Conservation (phyloP, 2,113 vertebrate species). For the Plecotus auritus region DNA sequence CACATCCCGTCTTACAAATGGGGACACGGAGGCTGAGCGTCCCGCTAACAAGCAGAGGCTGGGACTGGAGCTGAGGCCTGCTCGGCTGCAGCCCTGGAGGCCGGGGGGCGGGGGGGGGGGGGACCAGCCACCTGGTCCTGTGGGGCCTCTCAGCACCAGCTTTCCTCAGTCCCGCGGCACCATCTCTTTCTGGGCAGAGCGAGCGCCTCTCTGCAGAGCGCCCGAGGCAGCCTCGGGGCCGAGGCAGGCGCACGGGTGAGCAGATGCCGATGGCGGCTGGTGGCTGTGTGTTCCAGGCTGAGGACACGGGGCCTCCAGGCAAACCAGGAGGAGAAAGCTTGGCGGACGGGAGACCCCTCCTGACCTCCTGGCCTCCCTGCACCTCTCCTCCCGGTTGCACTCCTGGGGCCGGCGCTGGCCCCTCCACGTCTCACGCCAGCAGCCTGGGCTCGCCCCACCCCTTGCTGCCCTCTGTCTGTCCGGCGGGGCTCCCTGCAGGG, state of each 20-base stretch:
- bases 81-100: neutral
- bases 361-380: conserved; percentile 47
- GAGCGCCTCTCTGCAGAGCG: neutral
- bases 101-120: neutral
- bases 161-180: neutral
- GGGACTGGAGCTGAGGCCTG: neutral
- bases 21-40: neutral
- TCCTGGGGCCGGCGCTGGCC: conserved; percentile 25
- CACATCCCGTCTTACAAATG: neutral
- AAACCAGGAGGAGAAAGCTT: neutral
- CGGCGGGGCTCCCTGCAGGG: neutral
- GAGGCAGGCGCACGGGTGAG: neutral
- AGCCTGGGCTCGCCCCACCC: conserved; percentile 31
- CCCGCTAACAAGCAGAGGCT: neutral
- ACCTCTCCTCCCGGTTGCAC: conserved; percentile 5
- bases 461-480: conserved; percentile 46
- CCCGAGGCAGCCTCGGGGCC: neutral
- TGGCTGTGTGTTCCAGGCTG: neutral
- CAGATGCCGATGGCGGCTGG: no score
- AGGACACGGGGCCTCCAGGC: neutral
- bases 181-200: neutral
- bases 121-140: neutral
- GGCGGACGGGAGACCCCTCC: neutral
- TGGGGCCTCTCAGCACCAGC: rapidly evolving
- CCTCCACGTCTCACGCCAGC: neutral